A percentile compares a stretch with the other conserved stretches of the same genome.
Conservation (phyloP, 2,797 vertebrate species). For the Chiloscyllium punctatum region DNA sequence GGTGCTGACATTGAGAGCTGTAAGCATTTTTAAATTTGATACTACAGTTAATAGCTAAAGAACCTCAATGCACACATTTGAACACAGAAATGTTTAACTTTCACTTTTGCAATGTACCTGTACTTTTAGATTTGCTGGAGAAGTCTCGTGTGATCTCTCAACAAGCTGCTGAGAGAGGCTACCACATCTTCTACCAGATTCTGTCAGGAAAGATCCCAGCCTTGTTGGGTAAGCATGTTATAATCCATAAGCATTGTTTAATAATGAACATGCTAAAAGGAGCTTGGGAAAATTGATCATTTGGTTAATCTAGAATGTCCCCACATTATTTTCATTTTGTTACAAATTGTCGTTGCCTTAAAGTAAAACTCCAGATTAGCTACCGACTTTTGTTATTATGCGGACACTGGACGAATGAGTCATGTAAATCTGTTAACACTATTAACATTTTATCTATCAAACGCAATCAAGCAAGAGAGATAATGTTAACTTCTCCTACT, state of each 20-base stretch:
- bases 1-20: slow-evolving; percentile 61
- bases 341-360: background rate
- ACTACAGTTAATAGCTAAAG: background rate
- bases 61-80: background rate
- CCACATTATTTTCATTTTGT: background rate
- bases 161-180: slow-evolving; percentile 55
- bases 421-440: background rate
- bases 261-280: background rate
- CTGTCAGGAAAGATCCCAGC: slow-evolving; percentile 61
- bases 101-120: background rate
- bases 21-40: slow-evolving; percentile 47
- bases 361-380: background rate
- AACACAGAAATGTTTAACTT: background rate
- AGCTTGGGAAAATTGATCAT: background rate
- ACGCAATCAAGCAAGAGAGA: background rate
- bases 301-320: background rate
- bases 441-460: background rate
- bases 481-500: background rate
- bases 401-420: background rate
- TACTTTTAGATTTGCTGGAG: slow-evolving; percentile 56
- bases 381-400: background rate
- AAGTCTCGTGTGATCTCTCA: slow-evolving; percentile 62
- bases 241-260: background rate
- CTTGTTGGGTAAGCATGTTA: slow-evolving; percentile 48
- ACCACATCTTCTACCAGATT: slow-evolving; percentile 64